phyloP scores from a whole-genome alignment of 92 coral and sea anemone species.

The Phenganax marumi region DNA sequence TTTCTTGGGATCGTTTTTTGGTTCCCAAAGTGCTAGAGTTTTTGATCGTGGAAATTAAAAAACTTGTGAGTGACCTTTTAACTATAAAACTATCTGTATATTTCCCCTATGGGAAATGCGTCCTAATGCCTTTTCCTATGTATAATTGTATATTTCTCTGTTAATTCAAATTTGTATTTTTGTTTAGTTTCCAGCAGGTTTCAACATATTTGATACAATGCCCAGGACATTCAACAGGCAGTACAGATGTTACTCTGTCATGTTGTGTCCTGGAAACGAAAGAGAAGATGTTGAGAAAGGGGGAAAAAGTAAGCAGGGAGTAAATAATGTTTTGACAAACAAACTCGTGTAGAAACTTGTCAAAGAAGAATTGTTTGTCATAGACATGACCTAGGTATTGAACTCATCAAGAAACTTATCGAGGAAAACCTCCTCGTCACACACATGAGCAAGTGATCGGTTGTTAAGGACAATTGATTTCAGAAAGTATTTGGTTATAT shows the following conservation, averaged over 20 bases:
- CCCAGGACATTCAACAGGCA: conserved; percentile 93
- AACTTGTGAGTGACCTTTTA: no score
- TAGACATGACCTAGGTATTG: no score
- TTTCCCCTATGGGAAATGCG: not conserved
- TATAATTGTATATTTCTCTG: not conserved
- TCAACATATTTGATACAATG: conserved; percentile 73
- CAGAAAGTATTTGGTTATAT: not conserved
- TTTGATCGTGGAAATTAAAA: no score
- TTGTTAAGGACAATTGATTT: no score
- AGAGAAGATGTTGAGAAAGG: conserved; percentile 98
- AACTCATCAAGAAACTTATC: no score
- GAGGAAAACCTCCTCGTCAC: no score
- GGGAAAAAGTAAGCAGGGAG: conserved; percentile 78
- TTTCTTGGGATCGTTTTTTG: no score
- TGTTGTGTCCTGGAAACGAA: conserved; percentile 97
- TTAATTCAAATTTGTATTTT: not conserved
- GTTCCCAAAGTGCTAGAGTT: no score
- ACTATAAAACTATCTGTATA: no score
- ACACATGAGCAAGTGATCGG: no score
- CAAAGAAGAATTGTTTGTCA: no score
- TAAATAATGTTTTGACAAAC: not conserved
- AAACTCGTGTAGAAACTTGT: no score
- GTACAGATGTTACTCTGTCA: conserved; percentile 89
- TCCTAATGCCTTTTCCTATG: not conserved
- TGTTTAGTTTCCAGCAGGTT: conserved; percentile 29